Evolutionary conservation across 2,797 vertebrate genomes (phyloP), one percentile per base, ranked within the genome.

Genomic region (Sebastes nivosus): DNA sequence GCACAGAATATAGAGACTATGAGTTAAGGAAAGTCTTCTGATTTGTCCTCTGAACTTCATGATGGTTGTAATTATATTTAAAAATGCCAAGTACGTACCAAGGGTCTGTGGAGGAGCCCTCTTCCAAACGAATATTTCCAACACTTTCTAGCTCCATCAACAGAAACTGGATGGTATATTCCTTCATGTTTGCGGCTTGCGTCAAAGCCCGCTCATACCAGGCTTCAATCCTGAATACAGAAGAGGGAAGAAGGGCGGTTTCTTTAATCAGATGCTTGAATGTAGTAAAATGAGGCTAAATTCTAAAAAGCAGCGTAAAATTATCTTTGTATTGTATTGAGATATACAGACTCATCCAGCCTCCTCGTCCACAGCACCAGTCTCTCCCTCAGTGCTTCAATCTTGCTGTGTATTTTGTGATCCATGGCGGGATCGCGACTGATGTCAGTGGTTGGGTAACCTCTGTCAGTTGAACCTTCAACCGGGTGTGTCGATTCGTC

Each of bases 121-220:
- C 96, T 85, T 98, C 96, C 89, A 98, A 97, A 64, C 94, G 94
- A 87, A 95, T 95, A 76, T 97, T 98, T 82, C 96, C 96, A 76
- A 97, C 95, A 27, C 95, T 96, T 92, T 98, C 95, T 32, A 98
- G 89, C 89, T 97, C 95, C 78, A 93, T 95, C 81, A 96, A 75
- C 67, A 98, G 93, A 88, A 97, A 97, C 8, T 95, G 93, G 61
- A 94, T 89, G 9, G 90, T 87, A 42, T 95, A 89, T 64, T 94
- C 87, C 73, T 94, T 95, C 61, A 76, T 94, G 70, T 87, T 89
- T 74, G 93, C 94, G 58, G 93, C 95, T 76, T 89, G 92, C 73
- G 87, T 87, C 77, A 95, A 77, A 80, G 96, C 89, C 22, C 7
- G 73, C 84, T 88, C 81, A 81, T 96, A 95, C 84, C 89, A 67